Conservation (phyloP, 2,113 vertebrate genomes). For the Takifugu flavidus region DNA sequence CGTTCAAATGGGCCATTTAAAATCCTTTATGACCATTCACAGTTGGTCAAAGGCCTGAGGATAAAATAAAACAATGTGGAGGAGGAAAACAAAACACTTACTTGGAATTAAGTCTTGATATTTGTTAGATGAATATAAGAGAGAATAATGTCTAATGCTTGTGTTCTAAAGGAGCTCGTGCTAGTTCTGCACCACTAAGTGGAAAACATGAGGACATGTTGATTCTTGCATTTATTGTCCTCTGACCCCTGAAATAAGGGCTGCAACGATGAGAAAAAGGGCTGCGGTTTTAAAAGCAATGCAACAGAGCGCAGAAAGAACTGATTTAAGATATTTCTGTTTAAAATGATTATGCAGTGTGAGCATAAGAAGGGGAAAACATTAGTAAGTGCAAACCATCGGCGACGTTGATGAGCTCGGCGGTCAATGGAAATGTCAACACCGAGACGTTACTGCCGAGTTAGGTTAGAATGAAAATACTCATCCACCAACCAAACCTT, state of each 20-base stretch:
- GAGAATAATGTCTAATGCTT: too few species aligned
- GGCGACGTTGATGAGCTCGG: conserved; percentile 25
- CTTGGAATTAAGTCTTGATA: too few species aligned
- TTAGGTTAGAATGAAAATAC: conserved; percentile 39
- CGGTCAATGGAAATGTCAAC: conserved; percentile 34
- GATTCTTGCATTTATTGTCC: background rate
- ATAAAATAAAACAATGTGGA: background rate
- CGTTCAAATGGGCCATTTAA: background rate
- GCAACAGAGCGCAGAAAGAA: conserved; percentile 10
- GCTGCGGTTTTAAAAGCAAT: conserved; percentile 1
- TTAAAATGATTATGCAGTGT: conserved; percentile 46
- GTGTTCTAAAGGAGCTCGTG: too few species aligned
- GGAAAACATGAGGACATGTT: too few species aligned
- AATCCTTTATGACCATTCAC: background rate
- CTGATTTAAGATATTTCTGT: background rate
- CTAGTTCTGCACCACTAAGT: too few species aligned
- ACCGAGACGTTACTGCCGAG: conserved; percentile 33
- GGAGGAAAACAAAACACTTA: too few species aligned
- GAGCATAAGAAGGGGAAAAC: conserved; percentile 59
- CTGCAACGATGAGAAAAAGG: too few species aligned
- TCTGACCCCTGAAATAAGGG: too few species aligned
- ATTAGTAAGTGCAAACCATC: conserved; percentile 70
- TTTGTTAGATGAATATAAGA: too few species aligned
- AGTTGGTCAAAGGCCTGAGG: background rate
- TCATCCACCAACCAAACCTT: conserved; percentile 29